phyloP scores from a whole-genome alignment of 2,113 vertebrate genomes.

The Lepus timidus region DNA sequence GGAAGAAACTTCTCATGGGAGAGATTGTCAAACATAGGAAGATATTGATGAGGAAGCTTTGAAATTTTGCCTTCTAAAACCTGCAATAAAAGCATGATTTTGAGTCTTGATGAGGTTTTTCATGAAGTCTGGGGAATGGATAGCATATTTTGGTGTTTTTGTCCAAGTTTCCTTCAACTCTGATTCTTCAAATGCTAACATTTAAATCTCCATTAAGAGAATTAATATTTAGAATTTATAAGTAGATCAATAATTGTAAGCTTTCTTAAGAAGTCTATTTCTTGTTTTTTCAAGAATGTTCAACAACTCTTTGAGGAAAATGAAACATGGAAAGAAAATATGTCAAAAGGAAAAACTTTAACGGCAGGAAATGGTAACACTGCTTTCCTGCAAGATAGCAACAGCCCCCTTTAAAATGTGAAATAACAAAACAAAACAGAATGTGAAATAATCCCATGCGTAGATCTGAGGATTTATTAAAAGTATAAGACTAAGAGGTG shows the following conservation, averaged over 20 bases:
- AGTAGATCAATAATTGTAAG: not conserved
- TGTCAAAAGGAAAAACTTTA: not conserved
- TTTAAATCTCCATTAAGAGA: not conserved
- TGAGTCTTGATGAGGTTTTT: not conserved
- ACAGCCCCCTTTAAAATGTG: not conserved
- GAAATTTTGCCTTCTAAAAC: not conserved
- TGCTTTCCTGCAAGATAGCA: not conserved
- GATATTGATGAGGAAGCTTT: not conserved
- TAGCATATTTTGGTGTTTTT: not conserved
- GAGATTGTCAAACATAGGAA: not conserved
- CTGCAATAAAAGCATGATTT: not conserved
- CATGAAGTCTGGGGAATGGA: not conserved
- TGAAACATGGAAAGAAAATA: not conserved
- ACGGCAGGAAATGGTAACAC: not conserved
- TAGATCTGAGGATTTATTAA: not conserved
- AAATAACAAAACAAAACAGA: not conserved
- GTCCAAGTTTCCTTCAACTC: not conserved
- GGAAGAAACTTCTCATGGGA: not conserved
- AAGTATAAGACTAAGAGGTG: not conserved
- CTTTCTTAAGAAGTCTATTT: not conserved
- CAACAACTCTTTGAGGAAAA: not conserved
- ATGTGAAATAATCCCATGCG: not conserved
- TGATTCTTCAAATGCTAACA: conserved; percentile 24
- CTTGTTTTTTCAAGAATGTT: not conserved
- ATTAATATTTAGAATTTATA: conserved; percentile 13